phyloP scores from a whole-genome alignment of 1,140 invertebrate genomes.

The Solenopsis invicta region DNA sequence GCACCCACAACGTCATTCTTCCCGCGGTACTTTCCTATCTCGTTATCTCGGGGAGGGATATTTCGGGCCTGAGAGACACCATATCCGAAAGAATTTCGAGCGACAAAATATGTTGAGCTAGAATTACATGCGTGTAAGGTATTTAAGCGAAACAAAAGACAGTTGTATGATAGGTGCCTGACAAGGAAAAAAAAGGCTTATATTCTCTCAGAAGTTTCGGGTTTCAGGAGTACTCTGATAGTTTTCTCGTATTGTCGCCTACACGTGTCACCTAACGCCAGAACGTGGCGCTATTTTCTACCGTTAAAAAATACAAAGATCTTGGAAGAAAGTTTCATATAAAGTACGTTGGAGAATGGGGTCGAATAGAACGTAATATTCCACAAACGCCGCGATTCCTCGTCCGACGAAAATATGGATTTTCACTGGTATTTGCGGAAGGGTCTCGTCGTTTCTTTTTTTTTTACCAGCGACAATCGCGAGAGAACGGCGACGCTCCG shows the following conservation, averaged over 20 bases:
- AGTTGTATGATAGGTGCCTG: too few species aligned
- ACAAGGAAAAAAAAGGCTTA: too few species aligned
- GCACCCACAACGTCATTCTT: slow-evolving; percentile 14
- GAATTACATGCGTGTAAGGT: too few species aligned
- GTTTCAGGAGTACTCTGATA: too few species aligned
- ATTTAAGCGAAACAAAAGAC: too few species aligned
- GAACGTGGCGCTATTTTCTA: too few species aligned
- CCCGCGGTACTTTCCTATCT: too few species aligned
- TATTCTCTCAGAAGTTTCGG: too few species aligned
- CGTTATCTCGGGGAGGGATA: not conserved
- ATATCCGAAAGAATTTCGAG: not conserved
- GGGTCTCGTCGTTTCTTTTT: slow-evolving; percentile 37
- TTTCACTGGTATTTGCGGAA: slow-evolving; percentile 68
- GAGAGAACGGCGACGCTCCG: slow-evolving; percentile 58
- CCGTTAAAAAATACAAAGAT: not conserved
- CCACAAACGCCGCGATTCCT: not conserved
- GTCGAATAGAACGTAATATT: not conserved
- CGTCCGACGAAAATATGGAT: slow-evolving; percentile 71
- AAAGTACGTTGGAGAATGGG: not conserved
- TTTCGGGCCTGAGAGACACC: not conserved
- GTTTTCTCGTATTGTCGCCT: too few species aligned
- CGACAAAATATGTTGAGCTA: not conserved
- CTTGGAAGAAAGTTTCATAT: not conserved
- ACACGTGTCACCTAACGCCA: too few species aligned
- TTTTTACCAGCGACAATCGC: slow-evolving; percentile 80